Conservation (phyloP, 2,888 invertebrate species). For the Habroteleia sp. region DNA sequence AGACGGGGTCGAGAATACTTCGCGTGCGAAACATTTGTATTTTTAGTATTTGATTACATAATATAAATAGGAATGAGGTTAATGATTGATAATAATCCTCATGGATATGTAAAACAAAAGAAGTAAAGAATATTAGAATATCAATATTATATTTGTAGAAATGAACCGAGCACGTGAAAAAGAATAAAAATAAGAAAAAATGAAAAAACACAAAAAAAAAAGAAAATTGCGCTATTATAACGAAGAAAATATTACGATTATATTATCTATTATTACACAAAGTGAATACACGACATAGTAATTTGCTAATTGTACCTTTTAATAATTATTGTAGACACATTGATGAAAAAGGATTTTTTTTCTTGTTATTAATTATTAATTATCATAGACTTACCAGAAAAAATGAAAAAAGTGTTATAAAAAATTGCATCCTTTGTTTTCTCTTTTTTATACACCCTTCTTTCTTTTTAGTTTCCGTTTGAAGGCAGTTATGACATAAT, state of each 20-base stretch:
- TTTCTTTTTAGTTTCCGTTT: slow-evolving; percentile 45
- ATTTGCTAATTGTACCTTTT: slow-evolving; percentile 81
- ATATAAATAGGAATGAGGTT: slow-evolving; percentile 77
- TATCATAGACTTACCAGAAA: slow-evolving; percentile 80
- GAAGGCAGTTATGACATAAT: slow-evolving; percentile 33
- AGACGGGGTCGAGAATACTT: slow-evolving; percentile 69
- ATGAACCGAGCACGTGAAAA: slow-evolving; percentile 76
- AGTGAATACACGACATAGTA: slow-evolving; percentile 80
- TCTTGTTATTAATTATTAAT: slow-evolving; percentile 80
- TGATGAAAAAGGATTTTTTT: slow-evolving; percentile 78
- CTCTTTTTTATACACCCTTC: slow-evolving; percentile 59
- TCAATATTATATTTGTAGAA: slow-evolving; percentile 80
- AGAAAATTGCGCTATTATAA: slow-evolving; percentile 77
- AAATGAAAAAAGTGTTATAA: slow-evolving; percentile 81
- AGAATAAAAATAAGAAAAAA: slow-evolving; percentile 57
- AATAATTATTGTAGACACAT: slow-evolving; percentile 81
- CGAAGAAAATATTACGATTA: slow-evolving; percentile 77
- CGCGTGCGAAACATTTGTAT: slow-evolving; percentile 78
- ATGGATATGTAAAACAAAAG: slow-evolving; percentile 75
- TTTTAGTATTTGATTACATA: slow-evolving; percentile 80
- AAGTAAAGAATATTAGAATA: slow-evolving; percentile 75
- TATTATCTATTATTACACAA: slow-evolving; percentile 80
- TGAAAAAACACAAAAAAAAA: slow-evolving; percentile 41
- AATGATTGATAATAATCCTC: slow-evolving; percentile 77
- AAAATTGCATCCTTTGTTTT: slow-evolving; percentile 76